phyloP scores from a whole-genome alignment of 2,797 vertebrate species.

The Sphenodon punctatus region DNA sequence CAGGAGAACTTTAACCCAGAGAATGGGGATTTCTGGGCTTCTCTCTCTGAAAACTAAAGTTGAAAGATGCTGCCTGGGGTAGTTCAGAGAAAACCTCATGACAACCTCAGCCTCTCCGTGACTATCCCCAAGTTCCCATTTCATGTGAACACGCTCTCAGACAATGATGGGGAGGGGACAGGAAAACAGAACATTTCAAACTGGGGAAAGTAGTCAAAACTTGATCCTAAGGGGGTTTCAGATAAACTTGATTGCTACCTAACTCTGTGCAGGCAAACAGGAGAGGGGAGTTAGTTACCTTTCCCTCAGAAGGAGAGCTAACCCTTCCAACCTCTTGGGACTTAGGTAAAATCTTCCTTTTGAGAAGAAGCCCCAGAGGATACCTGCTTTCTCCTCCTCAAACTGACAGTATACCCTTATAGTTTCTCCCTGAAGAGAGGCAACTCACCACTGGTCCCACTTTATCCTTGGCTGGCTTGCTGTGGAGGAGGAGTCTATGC shows the following conservation, averaged over 20 bases:
- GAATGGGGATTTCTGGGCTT: no score
- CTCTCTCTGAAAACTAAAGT: no score
- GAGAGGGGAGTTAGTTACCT: background rate
- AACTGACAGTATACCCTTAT: no score
- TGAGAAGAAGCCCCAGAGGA: background rate
- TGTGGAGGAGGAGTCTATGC: constrained; percentile 57
- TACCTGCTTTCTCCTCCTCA: background rate
- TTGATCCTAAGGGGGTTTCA: background rate
- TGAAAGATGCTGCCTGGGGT: no score
- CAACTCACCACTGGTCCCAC: constrained; percentile 81
- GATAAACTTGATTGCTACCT: rapidly evolving
- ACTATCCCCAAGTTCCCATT: no score
- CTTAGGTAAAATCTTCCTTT: no score
- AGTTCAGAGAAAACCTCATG: no score
- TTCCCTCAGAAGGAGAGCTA: background rate
- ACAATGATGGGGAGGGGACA: no score
- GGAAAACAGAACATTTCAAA: background rate
- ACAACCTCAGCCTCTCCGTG: no score
- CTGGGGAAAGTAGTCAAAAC: background rate
- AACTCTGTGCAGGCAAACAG: background rate
- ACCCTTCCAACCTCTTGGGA: background rate
- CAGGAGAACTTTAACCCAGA: no score
- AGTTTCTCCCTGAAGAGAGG: no score
- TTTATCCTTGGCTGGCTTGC: constrained; percentile 78
- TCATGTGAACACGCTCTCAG: no score